Evolutionary conservation across 1,140 invertebrate genomes (phyloP).

Genomic region (Chlorops oryzae): DNA sequence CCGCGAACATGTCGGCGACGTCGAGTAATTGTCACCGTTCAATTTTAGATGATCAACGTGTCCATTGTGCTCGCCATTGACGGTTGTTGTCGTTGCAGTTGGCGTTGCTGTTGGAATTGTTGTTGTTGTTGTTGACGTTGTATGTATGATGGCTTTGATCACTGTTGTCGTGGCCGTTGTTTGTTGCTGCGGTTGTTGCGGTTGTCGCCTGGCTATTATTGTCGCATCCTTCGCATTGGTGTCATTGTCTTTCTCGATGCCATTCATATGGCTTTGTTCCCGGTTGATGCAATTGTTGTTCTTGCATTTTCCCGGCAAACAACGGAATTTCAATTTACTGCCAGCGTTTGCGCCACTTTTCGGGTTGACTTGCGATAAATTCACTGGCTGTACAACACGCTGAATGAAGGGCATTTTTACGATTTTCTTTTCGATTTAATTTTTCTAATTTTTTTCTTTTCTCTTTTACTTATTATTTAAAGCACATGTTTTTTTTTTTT

Average conservation of each 20-base stretch:
- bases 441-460: background rate
- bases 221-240: conserved; percentile 13
- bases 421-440: background rate
- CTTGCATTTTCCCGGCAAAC: conserved; percentile 37
- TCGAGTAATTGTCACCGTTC: too few species aligned
- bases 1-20: too few species aligned
- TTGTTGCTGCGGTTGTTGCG: conserved; percentile 4
- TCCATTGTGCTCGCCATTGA: too few species aligned
- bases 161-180: conserved; percentile 8
- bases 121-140: conserved; percentile 6
- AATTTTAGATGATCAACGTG: too few species aligned
- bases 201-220: conserved; percentile 6
- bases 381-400: conserved; percentile 61
- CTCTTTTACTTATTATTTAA: conserved; percentile 1
- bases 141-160: conserved; percentile 14
- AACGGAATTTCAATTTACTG: conserved; percentile 31
- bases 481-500: background rate
- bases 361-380: conserved; percentile 56
- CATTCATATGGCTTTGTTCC: conserved; percentile 17
- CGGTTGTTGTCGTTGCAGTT: conserved; percentile 3
- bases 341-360: conserved; percentile 45
- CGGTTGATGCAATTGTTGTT: conserved; percentile 44
- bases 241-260: conserved; percentile 6
- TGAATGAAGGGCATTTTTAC: conserved; percentile 66
- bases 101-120: background rate